Evolutionary conservation across 2,888 invertebrate species (phyloP).

Genomic region (Tromatobia lineatoria): DNA sequence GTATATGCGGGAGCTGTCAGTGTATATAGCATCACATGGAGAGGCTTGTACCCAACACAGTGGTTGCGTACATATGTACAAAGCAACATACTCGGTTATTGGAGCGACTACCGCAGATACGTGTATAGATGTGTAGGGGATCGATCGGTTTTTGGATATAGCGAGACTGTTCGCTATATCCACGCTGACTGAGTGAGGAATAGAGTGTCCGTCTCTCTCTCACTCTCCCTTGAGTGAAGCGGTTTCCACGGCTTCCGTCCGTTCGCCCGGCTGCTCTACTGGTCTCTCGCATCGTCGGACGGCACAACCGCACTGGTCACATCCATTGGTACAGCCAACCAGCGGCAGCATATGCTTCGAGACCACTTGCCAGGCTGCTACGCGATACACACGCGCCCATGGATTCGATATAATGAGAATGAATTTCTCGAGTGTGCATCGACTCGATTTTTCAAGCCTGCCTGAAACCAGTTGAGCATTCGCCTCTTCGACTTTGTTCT

Average conservation of each 20-base stretch:
- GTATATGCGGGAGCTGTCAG: neutral
- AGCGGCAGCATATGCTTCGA: conserved; percentile 18
- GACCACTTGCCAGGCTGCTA: conserved; percentile 12
- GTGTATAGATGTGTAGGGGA: conserved; percentile 9
- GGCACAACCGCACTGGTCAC: conserved; percentile 23
- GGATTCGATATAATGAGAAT: conserved; percentile 52
- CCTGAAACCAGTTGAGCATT: neutral
- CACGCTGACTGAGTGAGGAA: no score
- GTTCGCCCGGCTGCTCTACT: conserved; percentile 39
- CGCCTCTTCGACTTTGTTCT: neutral
- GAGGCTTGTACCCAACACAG: neutral
- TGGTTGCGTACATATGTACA: neutral
- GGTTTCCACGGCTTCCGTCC: conserved; percentile 44
- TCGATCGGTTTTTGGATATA: conserved; percentile 52
- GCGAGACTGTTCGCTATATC: neutral
- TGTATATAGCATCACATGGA: neutral
- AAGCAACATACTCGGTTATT: conserved; percentile 32
- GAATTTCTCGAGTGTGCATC: conserved; percentile 38
- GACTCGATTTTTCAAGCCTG: conserved; percentile 24
- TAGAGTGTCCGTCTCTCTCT: neutral
- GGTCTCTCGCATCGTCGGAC: conserved; percentile 34
- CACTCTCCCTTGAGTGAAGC: neutral
- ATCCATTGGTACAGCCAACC: conserved; percentile 7
- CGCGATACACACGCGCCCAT: conserved; percentile 6
- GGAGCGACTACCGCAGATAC: conserved; percentile 33